phyloP scores from a whole-genome alignment of 2,113 vertebrate species.

The Silurus glanis region DNA sequence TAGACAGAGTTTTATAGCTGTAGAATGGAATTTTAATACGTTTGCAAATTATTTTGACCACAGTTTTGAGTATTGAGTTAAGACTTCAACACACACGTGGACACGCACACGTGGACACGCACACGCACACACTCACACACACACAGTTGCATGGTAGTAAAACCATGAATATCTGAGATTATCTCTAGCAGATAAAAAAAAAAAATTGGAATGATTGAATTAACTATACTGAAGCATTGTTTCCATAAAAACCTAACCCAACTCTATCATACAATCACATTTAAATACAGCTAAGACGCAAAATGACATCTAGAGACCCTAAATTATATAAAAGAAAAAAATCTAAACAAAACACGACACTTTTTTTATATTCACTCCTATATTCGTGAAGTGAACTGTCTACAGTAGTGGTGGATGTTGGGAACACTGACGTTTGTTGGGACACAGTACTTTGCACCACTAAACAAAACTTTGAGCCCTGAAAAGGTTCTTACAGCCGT shows the following conservation, averaged over 20 bases:
- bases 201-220: slow-evolving; percentile 4
- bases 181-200: neutral
- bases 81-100: neutral
- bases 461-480: slow-evolving; percentile 24
- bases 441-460: slow-evolving; percentile 24
- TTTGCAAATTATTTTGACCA: neutral
- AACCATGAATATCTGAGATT: slow-evolving; percentile 8
- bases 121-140: slow-evolving; percentile 6
- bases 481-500: slow-evolving; percentile 12
- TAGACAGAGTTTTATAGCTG: neutral
- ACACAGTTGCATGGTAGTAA: slow-evolving; percentile 24
- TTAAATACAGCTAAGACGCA: neutral
- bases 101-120: neutral
- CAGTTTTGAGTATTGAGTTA: neutral
- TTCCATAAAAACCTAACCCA: neutral
- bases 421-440: slow-evolving; percentile 2
- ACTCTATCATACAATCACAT: neutral
- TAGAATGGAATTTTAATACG: slow-evolving; percentile 7
- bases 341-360: neutral
- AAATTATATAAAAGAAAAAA: slow-evolving; percentile 9
- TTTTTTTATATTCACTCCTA: neutral
- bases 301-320: neutral
- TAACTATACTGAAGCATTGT: neutral
- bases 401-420: slow-evolving; percentile 14
- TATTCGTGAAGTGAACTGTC: neutral